Percentiles rank a stretch among this genome's conserved stretches.
Evolutionary conservation across 2,797 vertebrate species (phyloP).

Genomic region (Apodemus agrarius): DNA sequence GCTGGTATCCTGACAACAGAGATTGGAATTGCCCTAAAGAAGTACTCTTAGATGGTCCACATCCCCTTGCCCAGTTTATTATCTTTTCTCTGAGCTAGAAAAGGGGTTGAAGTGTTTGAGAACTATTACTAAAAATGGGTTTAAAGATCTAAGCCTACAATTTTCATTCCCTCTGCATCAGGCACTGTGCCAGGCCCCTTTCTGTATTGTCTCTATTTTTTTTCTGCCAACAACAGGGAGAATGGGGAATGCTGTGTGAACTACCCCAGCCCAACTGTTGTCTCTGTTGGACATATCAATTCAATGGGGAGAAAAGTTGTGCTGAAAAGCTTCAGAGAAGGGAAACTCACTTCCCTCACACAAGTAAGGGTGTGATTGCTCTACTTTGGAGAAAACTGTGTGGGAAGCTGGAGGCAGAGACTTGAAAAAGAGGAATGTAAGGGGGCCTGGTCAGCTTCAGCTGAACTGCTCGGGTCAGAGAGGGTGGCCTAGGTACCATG

Average conservation of each 20-base stretch:
- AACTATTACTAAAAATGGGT: neutral
- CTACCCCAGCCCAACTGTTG: neutral
- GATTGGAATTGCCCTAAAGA: neutral
- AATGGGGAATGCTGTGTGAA: too few species aligned
- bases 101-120: neutral
- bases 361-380: neutral
- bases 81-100: neutral
- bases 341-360: neutral
- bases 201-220: neutral
- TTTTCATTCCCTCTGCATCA: neutral
- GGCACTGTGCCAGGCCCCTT: neutral
- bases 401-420: neutral
- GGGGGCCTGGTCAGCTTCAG: neutral
- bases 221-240: neutral
- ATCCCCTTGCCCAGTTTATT: too few species aligned
- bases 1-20: neutral
- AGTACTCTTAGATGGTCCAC: neutral
- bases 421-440: neutral
- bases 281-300: neutral
- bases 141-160: neutral
- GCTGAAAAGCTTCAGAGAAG: neutral
- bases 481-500: fast-evolving
- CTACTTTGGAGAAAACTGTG: neutral
- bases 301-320: neutral
- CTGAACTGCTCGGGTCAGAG: neutral